Conservation (phyloP, 2,888 invertebrate genomes). For the Drosophila paucipuncta region DNA sequence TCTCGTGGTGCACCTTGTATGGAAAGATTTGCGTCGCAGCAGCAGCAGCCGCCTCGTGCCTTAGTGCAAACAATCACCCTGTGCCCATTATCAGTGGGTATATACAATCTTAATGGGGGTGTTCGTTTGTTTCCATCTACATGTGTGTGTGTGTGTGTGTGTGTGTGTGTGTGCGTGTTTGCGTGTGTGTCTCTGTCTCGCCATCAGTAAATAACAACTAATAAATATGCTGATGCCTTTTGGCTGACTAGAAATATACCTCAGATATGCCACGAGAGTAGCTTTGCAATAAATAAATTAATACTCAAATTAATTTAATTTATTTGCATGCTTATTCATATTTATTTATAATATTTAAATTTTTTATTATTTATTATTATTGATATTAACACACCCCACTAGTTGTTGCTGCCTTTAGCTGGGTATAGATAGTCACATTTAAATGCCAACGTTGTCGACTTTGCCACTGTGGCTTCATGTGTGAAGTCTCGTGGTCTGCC, state of each 20-base stretch:
- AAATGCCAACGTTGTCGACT: conserved; percentile 61
- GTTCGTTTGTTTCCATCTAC: neutral
- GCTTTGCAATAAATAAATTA: neutral
- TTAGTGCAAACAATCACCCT: conserved; percentile 49
- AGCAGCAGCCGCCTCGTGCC: conserved; percentile 21
- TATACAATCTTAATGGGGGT: conserved; percentile 18
- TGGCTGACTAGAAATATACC: conserved; percentile 21
- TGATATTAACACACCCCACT: neutral
- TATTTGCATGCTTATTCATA: neutral
- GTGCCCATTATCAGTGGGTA: conserved; percentile 44
- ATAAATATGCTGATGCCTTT: conserved; percentile 28
- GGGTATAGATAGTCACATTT: conserved; percentile 64
- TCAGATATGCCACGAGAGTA: neutral
- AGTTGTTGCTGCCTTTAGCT: neutral
- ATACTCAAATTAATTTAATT: neutral
- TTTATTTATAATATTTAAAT: neutral
- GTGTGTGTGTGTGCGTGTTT: neutral
- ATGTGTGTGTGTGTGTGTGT: neutral
- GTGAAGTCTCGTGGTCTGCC: conserved; percentile 78
- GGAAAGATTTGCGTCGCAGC: conserved; percentile 52
- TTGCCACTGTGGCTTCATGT: conserved; percentile 66
- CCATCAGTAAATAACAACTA: conserved; percentile 20
- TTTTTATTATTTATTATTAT: neutral
- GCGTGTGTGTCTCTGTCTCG: conserved; percentile 9
- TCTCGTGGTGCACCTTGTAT: conserved; percentile 26